These are phyloP conservation scores for Lasiommata megera DNA, from an alignment of 2,888 invertebrate genomes.

Conservation along the genomic window DNA sequence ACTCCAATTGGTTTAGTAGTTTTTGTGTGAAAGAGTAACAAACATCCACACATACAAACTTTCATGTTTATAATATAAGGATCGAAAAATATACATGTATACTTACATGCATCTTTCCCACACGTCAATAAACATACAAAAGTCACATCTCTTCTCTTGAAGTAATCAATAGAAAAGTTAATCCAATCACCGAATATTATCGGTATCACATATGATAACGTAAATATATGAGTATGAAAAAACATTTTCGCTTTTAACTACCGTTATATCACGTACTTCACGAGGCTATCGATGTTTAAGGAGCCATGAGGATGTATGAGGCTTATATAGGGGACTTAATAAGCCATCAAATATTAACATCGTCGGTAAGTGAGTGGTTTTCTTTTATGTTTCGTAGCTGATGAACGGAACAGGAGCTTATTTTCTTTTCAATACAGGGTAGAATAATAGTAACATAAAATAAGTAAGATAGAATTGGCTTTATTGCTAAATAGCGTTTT, in stretches of 20 bases:
- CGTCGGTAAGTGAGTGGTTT: not conserved
- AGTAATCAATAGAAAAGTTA: slow-evolving; percentile 43
- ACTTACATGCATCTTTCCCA: slow-evolving; percentile 22
- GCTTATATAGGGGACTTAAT: slow-evolving; percentile 16
- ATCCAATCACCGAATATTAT: slow-evolving; percentile 28
- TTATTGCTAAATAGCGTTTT: too few species aligned
- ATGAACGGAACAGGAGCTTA: too few species aligned
- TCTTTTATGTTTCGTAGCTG: not conserved
- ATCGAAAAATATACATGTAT: too few species aligned
- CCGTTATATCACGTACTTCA: not conserved
- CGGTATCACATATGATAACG: slow-evolving; percentile 21
- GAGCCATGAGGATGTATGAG: not conserved
- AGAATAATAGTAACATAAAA: too few species aligned
- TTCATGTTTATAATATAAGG: too few species aligned
- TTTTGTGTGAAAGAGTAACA: too few species aligned
- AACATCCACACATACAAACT: too few species aligned
- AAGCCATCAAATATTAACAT: slow-evolving; percentile 17
- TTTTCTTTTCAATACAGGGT: too few species aligned
- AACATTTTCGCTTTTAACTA: slow-evolving; percentile 7
- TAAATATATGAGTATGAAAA: slow-evolving; percentile 16
- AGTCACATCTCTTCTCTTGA: slow-evolving; percentile 34
- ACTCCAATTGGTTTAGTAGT: too few species aligned
- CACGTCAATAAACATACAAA: slow-evolving; percentile 46
- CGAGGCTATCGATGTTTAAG: not conserved
- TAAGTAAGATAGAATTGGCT: too few species aligned